phyloP scores from a whole-genome alignment of 2,888 invertebrate genomes.

The Yponomeuta sedellus region DNA sequence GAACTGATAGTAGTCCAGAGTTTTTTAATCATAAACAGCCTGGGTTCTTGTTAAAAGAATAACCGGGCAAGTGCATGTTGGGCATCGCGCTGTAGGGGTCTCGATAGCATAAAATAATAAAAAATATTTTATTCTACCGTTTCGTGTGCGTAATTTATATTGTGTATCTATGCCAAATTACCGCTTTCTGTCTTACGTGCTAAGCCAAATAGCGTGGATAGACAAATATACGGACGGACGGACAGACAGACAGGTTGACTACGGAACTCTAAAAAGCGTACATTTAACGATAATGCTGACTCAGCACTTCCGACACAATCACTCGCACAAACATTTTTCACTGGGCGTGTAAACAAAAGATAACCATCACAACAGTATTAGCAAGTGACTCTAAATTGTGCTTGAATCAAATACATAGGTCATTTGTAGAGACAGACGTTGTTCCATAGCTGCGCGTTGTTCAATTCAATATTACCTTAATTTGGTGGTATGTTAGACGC shows the following conservation, averaged over 20 bases:
- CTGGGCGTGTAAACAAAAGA: slow-evolving; percentile 48
- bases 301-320: slow-evolving; percentile 25
- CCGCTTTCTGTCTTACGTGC: too few relatives aligned
- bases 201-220: too few relatives aligned
- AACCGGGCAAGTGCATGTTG: too few relatives aligned
- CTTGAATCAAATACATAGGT: slow-evolving; percentile 52
- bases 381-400: slow-evolving; percentile 47
- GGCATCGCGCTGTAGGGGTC: too few relatives aligned
- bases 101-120: too few relatives aligned
- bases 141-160: too few relatives aligned
- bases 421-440: slow-evolving; percentile 30
- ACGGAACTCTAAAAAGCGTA: too few relatives aligned
- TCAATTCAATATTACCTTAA: slow-evolving; percentile 48
- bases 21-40: neutral
- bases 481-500: slow-evolving; percentile 38
- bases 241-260: too few relatives aligned
- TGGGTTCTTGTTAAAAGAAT: neutral
- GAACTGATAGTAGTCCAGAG: too few relatives aligned
- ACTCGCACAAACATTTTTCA: slow-evolving; percentile 20
- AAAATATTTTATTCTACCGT: too few relatives aligned
- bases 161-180: too few relatives aligned
- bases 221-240: too few relatives aligned
- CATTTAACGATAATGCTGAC: slow-evolving; percentile 29
- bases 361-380: slow-evolving; percentile 45
- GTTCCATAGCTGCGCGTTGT: slow-evolving; percentile 22